phyloP scores from a whole-genome alignment of 2,888 invertebrate genomes.

The Litoditis marina region DNA sequence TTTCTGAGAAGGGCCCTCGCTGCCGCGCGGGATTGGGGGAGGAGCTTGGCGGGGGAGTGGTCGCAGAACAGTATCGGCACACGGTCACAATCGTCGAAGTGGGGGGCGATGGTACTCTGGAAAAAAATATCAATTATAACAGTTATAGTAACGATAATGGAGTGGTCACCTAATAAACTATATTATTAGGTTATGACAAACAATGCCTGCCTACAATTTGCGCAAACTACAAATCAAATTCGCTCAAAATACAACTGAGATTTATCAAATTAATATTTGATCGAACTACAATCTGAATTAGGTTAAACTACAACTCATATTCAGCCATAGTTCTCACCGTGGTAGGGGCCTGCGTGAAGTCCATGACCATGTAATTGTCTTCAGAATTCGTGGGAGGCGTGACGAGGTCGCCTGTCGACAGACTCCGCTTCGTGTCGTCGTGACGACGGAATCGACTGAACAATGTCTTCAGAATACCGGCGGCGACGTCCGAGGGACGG shows the following conservation, averaged over 20 bases:
- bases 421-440: slow-evolving; percentile 19
- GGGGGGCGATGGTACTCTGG: slow-evolving; percentile 22
- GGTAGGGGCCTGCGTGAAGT: slow-evolving; percentile 23
- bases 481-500: slow-evolving; percentile 15
- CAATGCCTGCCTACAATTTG: no score
- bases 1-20: slow-evolving; percentile 12
- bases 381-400: slow-evolving; percentile 4
- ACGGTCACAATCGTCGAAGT: slow-evolving; percentile 38
- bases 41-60: slow-evolving; percentile 14
- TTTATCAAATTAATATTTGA: neutral
- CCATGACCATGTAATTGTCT: slow-evolving; percentile 28
- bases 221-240: no score
- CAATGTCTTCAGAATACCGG: slow-evolving; percentile 8
- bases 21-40: slow-evolving; percentile 22
- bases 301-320: no score
- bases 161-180: no score
- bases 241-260: neutral
- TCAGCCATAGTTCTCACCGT: slow-evolving; percentile 3
- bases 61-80: slow-evolving; percentile 33
- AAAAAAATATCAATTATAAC: no score
- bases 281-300: no score
- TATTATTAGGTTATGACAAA: no score
- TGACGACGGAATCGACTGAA: slow-evolving; percentile 4
- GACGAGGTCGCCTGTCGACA: slow-evolving; percentile 35
- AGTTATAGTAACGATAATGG: no score